These are phyloP conservation scores for Acleris cristana DNA, from an alignment of 2,888 invertebrate species.

Conservation along the genomic window DNA sequence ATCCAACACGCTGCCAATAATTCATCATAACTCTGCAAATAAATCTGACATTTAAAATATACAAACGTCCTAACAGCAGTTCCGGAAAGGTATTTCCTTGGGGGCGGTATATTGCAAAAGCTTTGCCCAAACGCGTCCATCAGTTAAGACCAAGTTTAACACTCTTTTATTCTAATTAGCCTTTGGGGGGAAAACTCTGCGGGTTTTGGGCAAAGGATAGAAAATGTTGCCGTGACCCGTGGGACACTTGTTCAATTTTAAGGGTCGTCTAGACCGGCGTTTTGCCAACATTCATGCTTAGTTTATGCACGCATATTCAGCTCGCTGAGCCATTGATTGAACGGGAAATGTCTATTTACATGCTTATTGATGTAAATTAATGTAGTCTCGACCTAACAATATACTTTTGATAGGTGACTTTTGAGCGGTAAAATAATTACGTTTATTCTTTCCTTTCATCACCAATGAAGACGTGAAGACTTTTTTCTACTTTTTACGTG, in stretches of 20 bases:
- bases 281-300: conserved; percentile 27
- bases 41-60: conserved; percentile 31
- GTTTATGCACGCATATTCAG: conserved; percentile 26
- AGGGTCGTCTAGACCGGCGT: conserved; percentile 49
- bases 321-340: conserved; percentile 3
- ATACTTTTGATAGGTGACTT: no score
- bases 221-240: conserved; percentile 54
- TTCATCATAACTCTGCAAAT: conserved; percentile 24
- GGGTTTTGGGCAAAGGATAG: conserved; percentile 51
- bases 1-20: conserved; percentile 9
- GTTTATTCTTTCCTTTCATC: neutral
- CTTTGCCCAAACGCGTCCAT: conserved; percentile 60
- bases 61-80: conserved; percentile 36
- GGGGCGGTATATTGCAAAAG: conserved; percentile 49
- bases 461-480: neutral
- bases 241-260: conserved; percentile 61
- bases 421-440: neutral
- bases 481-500: neutral
- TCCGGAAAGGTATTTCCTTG: conserved; percentile 45
- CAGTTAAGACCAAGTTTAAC: conserved; percentile 70
- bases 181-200: conserved; percentile 62
- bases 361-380: neutral
- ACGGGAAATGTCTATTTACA: conserved; percentile 14
- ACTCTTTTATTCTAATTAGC: conserved; percentile 79
- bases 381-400: neutral